A percentile compares a stretch with the other conserved stretches of the same genome.
phyloP scores from a whole-genome alignment of 2,113 vertebrate species.

The Callaeas wilsoni region DNA sequence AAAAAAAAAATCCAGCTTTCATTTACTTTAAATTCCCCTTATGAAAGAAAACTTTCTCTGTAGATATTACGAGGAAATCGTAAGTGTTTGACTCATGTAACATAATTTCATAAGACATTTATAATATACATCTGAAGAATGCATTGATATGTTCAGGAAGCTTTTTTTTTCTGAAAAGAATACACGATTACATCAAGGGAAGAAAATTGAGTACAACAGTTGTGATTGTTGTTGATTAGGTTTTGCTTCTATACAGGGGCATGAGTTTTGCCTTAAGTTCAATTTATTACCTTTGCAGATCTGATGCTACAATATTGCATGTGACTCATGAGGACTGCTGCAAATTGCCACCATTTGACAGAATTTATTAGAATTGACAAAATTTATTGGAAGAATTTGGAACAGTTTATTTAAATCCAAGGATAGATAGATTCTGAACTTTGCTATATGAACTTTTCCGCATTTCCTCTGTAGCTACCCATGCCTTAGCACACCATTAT shows the following conservation, averaged over 20 bases:
- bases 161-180: not conserved
- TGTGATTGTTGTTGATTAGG: not conserved
- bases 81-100: not conserved
- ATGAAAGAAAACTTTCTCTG: not conserved
- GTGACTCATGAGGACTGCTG: not conserved
- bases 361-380: not conserved
- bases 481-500: not conserved
- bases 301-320: not conserved
- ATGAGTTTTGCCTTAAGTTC: not conserved
- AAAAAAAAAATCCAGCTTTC: not conserved
- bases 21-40: not conserved
- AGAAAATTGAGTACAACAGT: accelerated
- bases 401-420: not conserved
- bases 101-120: not conserved
- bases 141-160: not conserved
- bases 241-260: not conserved
- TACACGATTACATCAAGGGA: accelerated
- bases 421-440: not conserved
- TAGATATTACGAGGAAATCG: not conserved
- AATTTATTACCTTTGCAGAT: not conserved
- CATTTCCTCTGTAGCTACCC: not conserved
- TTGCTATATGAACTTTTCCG: not conserved
- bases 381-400: not conserved
- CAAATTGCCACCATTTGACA: not conserved
- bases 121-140: not conserved